These are phyloP conservation scores for Drosophila ananassae DNA, from an alignment of 1,140 invertebrate genomes.

Conservation along the genomic window DNA sequence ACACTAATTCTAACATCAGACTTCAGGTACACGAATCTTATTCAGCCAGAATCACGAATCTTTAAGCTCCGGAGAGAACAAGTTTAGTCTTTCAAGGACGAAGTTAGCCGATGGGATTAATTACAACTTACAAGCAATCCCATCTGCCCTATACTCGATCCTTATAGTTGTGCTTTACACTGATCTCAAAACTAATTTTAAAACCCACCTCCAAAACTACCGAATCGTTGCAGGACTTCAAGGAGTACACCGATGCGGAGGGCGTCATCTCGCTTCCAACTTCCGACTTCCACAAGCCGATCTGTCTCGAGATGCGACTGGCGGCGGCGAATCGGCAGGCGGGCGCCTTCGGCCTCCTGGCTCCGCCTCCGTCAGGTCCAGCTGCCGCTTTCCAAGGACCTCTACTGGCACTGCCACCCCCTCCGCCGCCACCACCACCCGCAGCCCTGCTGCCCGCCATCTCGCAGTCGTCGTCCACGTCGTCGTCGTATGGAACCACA, in stretches of 20 bases:
- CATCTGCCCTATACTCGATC: neutral
- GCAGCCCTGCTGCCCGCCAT: slow-evolving; percentile 52
- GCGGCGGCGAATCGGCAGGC: slow-evolving; percentile 71
- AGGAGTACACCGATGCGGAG: slow-evolving; percentile 94
- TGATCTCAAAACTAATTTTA: neutral
- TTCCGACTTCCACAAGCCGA: slow-evolving; percentile 90
- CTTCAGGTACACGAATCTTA: slow-evolving; percentile 30
- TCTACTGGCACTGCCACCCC: slow-evolving; percentile 30
- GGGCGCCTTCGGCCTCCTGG: slow-evolving; percentile 62
- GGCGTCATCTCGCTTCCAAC: slow-evolving; percentile 92
- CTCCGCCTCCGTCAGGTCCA: slow-evolving; percentile 25
- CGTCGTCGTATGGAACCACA: slow-evolving; percentile 80
- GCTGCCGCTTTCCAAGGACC: slow-evolving; percentile 25
- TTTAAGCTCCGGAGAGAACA: neutral
- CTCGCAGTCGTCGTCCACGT: slow-evolving; percentile 77
- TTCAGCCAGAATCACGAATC: slow-evolving; percentile 24
- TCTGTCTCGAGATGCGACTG: slow-evolving; percentile 90
- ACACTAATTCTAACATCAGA: slow-evolving; percentile 21
- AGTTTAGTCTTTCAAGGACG: neutral
- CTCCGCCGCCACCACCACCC: slow-evolving; percentile 16
- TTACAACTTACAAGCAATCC: neutral
- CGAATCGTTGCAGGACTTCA: slow-evolving; percentile 89
- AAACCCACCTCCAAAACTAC: neutral
- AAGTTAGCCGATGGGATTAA: neutral
- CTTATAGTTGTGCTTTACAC: neutral